These are phyloP conservation scores for Holothuria scabra DNA, from an alignment of 53 echinoderm and acorn worm genomes.

Conservation along the genomic window DNA sequence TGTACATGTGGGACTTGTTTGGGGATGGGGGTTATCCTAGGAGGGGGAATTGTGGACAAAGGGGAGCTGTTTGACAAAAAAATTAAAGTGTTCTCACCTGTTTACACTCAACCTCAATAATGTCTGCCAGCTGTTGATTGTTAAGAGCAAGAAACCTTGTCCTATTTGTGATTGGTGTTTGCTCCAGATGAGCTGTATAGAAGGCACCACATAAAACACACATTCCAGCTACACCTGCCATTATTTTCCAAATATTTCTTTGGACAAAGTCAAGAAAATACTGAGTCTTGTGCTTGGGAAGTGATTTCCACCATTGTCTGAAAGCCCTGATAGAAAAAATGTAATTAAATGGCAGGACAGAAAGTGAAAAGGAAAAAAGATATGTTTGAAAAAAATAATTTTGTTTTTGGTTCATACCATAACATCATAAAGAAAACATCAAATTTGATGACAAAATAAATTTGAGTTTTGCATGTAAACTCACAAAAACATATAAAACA, in stretches of 20 bases:
- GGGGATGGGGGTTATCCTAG: no score
- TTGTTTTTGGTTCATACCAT: no score
- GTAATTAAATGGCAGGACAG: neutral
- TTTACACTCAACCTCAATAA: constrained; percentile 78
- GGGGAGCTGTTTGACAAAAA: no score
- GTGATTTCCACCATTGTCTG: constrained; percentile 82
- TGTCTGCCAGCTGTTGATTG: constrained; percentile 71
- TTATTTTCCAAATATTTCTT: constrained; percentile 72
- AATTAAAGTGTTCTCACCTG: constrained; percentile 47
- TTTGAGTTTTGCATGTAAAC: no score
- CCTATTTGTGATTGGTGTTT: constrained; percentile 83
- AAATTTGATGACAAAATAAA: no score
- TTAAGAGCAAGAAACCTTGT: constrained; percentile 86
- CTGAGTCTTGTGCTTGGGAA: constrained; percentile 70
- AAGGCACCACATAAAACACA: constrained; percentile 61
- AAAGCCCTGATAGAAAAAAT: constrained; percentile 63
- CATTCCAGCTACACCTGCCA: constrained; percentile 42
- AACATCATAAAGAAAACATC: no score
- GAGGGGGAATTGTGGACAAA: no score
- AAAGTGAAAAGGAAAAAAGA: neutral
- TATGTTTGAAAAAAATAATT: neutral
- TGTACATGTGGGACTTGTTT: no score
- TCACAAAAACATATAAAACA: no score
- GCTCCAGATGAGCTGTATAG: constrained; percentile 75
- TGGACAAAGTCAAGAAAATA: constrained; percentile 56